A percentile compares a stretch with the other conserved stretches of the same genome.
phyloP scores from a whole-genome alignment of 2,888 invertebrate genomes.

The Lottia gigantea region DNA sequence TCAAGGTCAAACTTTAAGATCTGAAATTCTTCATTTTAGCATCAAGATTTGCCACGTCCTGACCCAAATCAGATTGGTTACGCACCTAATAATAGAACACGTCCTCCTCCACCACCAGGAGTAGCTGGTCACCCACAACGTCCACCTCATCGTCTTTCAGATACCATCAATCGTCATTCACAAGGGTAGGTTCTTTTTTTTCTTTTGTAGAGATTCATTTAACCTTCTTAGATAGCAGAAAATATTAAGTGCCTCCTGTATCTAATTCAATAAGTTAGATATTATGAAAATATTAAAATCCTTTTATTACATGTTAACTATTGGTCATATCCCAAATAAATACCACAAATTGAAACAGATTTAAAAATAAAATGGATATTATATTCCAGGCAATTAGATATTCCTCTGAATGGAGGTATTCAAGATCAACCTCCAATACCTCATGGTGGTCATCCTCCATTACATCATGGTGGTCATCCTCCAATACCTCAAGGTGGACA shows the following conservation, averaged over 20 bases:
- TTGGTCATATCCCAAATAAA: too few relatives aligned
- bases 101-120: constrained; percentile 25
- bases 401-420: constrained; percentile 29
- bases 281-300: background rate
- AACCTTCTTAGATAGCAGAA: too few relatives aligned
- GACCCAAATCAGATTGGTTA: constrained; percentile 22
- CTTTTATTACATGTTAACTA: background rate
- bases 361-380: background rate
- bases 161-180: constrained; percentile 68
- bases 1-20: too few relatives aligned
- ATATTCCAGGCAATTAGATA: constrained; percentile 31
- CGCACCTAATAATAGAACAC: constrained; percentile 19
- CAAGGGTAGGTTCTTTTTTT: constrained; percentile 39
- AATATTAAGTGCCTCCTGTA: too few relatives aligned
- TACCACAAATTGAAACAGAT: too few relatives aligned
- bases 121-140: constrained; percentile 43
- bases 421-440: background rate
- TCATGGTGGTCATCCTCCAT: too few relatives aligned
- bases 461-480: too few relatives aligned
- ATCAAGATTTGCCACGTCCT: constrained; percentile 17
- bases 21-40: constrained; percentile 4
- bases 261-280: too few relatives aligned
- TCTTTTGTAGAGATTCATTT: constrained; percentile 62
- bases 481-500: too few relatives aligned
- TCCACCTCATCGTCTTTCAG: constrained; percentile 73